Conservation (phyloP, 53 echinoderm and acorn worm species). For the Echinarachnius parma region DNA sequence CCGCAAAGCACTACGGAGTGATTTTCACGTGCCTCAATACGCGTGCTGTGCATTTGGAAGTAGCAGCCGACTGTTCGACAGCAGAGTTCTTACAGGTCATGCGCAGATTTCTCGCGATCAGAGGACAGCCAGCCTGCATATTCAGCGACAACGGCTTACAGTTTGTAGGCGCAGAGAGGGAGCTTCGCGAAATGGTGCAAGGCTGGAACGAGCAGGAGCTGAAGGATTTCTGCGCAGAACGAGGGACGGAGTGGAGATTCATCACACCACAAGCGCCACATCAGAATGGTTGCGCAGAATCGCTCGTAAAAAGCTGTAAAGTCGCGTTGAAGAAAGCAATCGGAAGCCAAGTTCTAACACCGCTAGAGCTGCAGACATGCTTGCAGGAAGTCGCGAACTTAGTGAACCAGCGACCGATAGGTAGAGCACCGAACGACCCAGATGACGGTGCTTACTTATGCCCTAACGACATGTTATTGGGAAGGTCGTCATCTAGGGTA, state of each 20-base stretch:
- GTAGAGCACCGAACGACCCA: no score
- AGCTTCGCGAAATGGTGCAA: slow-evolving; percentile 46
- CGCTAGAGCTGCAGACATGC: slow-evolving; percentile 61
- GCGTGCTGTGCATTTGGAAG: slow-evolving; percentile 56
- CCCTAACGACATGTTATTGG: no score
- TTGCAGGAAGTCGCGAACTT: no score
- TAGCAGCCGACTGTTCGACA: slow-evolving; percentile 48
- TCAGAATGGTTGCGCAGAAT: slow-evolving; percentile 59
- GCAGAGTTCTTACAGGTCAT: slow-evolving; percentile 59
- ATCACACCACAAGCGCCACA: slow-evolving; percentile 58
- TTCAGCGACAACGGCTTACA: slow-evolving; percentile 57
- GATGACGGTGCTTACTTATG: no score
- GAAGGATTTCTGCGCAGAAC: slow-evolving; percentile 51
- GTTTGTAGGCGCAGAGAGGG: slow-evolving; percentile 48
- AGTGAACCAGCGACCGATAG: no score
- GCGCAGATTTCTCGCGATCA: slow-evolving; percentile 33
- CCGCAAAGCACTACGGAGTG: slow-evolving; percentile 46
- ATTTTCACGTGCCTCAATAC: no score
- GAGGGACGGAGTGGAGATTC: slow-evolving; percentile 43
- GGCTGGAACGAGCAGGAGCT: slow-evolving; percentile 40
- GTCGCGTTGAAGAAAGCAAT: slow-evolving; percentile 55
- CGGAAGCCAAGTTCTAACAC: slow-evolving; percentile 52
- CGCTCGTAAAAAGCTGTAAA: slow-evolving; percentile 60
- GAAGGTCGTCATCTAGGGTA: no score
- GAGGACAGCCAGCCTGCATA: slow-evolving; percentile 32